Percentiles rank a stretch among this genome's conserved stretches.
phyloP scores from a whole-genome alignment of 30 jellyfish, hydroid and myxozoan genomes.

The Rhopilema esculentum region DNA sequence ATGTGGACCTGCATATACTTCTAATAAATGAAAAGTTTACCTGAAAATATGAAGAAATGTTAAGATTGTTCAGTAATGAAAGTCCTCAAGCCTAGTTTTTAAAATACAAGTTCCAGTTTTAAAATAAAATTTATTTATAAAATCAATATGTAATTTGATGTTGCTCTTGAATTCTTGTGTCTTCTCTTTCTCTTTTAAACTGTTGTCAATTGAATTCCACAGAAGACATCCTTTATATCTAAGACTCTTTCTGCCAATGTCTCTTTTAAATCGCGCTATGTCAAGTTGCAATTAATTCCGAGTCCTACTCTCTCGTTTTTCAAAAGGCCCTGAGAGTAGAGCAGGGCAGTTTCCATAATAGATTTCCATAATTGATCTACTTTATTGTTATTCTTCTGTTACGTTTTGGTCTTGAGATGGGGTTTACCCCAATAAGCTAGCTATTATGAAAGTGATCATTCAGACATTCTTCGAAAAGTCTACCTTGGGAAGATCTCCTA shows the following conservation, averaged over 20 bases:
- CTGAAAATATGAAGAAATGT: not conserved
- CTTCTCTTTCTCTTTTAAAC: slow-evolving; percentile 13
- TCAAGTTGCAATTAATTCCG: slow-evolving; percentile 28
- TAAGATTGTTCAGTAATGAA: slow-evolving; percentile 1
- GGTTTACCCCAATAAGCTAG: no score
- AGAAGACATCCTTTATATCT: slow-evolving; percentile 4
- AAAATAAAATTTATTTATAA: slow-evolving; percentile 9
- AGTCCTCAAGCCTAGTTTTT: slow-evolving; percentile 13
- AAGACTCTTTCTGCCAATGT: slow-evolving; percentile 27
- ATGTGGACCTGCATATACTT: slow-evolving; percentile 18
- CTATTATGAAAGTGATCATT: no score
- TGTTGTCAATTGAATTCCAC: slow-evolving; percentile 21
- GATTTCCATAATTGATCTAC: no score
- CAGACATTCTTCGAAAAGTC: no score
- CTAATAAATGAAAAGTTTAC: not conserved
- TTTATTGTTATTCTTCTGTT: no score
- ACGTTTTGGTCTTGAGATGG: no score
- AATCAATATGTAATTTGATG: slow-evolving; percentile 28
- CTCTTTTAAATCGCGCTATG: slow-evolving; percentile 12
- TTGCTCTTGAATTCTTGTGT: slow-evolving; percentile 29
- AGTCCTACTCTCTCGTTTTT: not conserved
- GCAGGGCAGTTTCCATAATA: slow-evolving; percentile 30
- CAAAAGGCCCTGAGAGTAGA: no score
- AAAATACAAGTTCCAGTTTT: not conserved
- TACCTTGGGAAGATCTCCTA: no score